These are phyloP conservation scores for Thalpophila matura DNA, from an alignment of 2,888 invertebrate species.

Conservation along the genomic window DNA sequence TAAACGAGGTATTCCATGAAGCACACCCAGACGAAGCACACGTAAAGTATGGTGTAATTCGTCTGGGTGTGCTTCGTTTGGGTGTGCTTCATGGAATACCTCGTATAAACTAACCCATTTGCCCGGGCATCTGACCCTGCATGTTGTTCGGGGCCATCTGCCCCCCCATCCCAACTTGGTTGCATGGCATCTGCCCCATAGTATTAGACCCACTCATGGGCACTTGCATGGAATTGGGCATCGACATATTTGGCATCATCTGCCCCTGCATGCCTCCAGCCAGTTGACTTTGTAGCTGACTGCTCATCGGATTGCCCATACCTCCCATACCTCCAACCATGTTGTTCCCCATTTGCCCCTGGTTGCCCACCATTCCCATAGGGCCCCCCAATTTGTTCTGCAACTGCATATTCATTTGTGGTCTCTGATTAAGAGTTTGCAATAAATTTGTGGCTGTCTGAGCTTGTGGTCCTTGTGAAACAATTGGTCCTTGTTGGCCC, in stretches of 20 bases:
- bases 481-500: slow-evolving; percentile 85
- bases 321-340: slow-evolving; percentile 88
- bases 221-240: slow-evolving; percentile 83
- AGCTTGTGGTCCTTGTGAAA: slow-evolving; percentile 88
- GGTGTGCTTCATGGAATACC: no score
- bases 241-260: slow-evolving; percentile 87
- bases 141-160: slow-evolving; percentile 82
- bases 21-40: no score
- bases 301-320: slow-evolving; percentile 87
- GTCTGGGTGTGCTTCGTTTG: no score
- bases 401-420: slow-evolving; percentile 90
- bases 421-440: slow-evolving; percentile 94
- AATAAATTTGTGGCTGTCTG: slow-evolving; percentile 93
- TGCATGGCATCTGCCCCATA: slow-evolving; percentile 86
- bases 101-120: slow-evolving; percentile 83
- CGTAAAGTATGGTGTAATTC: no score
- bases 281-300: slow-evolving; percentile 85
- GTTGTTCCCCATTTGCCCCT: slow-evolving; percentile 89
- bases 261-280: slow-evolving; percentile 85
- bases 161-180: slow-evolving; percentile 88
- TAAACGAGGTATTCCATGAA: no score
- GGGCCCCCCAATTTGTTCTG: slow-evolving; percentile 91
- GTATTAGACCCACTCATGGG: slow-evolving; percentile 79
- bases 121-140: slow-evolving; percentile 82
- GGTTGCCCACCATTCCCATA: slow-evolving; percentile 90